A percentile compares a stretch with the other conserved stretches of the same genome.
These are phyloP conservation scores for Eulemur albifrons DNA, from an alignment of 2,797 vertebrate genomes.

Conservation along the genomic window DNA sequence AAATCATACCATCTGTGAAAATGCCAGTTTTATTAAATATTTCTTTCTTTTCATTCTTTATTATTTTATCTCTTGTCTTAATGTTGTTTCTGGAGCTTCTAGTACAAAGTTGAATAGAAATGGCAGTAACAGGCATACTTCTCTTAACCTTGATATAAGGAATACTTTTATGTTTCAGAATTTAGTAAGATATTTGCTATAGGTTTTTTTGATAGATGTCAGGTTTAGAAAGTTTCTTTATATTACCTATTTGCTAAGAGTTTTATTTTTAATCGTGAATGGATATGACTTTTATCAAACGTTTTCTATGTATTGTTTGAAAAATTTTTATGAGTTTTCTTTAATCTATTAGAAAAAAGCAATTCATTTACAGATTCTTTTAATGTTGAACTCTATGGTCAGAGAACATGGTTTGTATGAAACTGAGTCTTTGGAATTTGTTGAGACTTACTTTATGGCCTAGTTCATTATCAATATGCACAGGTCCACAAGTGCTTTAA, in stretches of 20 bases:
- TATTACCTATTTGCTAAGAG: background rate
- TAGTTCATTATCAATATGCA: background rate
- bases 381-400: background rate
- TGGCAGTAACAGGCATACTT: background rate
- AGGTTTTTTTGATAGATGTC: background rate
- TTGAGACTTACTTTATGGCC: background rate
- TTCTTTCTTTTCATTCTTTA: background rate
- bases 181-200: slow-evolving; percentile 1
- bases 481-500: background rate
- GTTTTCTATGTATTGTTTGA: background rate
- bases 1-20: background rate
- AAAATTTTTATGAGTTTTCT: background rate
- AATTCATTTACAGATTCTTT: background rate
- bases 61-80: background rate
- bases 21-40: background rate
- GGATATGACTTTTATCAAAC: background rate
- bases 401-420: background rate
- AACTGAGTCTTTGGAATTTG: background rate
- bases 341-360: slow-evolving; percentile 5
- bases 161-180: background rate
- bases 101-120: background rate
- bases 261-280: slow-evolving; percentile 9
- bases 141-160: background rate
- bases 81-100: background rate
- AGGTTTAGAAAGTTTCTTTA: slow-evolving; percentile 31